These are phyloP conservation scores for Bubalus kerabau DNA, from an alignment of 2,113 vertebrate species.

Conservation along the genomic window DNA sequence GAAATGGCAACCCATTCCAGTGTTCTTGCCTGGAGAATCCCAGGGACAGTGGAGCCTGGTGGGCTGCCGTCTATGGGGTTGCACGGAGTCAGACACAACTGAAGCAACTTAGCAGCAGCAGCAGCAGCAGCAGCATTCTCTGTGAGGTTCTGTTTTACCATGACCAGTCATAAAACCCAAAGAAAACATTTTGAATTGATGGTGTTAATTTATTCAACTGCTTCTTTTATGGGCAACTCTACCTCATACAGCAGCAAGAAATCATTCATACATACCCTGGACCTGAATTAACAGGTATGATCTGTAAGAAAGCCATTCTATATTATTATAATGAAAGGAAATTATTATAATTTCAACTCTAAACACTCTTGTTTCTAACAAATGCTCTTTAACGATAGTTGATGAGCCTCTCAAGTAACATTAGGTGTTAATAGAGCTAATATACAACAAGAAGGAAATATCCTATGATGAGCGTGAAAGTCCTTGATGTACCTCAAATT, in stretches of 20 bases:
- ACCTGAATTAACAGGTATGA: background rate
- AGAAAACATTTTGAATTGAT: background rate
- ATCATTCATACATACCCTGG: background rate
- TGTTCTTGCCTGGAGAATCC: no score
- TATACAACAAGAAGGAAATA: background rate
- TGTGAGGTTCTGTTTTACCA: background rate
- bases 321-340: background rate
- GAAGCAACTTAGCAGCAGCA: no score
- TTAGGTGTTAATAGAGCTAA: background rate
- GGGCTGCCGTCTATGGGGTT: no score
- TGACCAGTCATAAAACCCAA: background rate
- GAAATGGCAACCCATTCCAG: no score
- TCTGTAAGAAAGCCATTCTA: background rate
- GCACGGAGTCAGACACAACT: no score
- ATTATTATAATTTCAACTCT: background rate
- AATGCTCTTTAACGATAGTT: background rate
- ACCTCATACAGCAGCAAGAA: background rate
- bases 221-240: background rate
- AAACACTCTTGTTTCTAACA: conserved; percentile 13
- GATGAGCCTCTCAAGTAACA: background rate
- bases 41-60: no score
- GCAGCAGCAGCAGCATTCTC: background rate
- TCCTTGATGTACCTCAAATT: background rate
- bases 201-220: background rate
- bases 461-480: background rate